Evolutionary conservation across 2,888 invertebrate species (phyloP).

Genomic region (Chymomyza amoena): DNA sequence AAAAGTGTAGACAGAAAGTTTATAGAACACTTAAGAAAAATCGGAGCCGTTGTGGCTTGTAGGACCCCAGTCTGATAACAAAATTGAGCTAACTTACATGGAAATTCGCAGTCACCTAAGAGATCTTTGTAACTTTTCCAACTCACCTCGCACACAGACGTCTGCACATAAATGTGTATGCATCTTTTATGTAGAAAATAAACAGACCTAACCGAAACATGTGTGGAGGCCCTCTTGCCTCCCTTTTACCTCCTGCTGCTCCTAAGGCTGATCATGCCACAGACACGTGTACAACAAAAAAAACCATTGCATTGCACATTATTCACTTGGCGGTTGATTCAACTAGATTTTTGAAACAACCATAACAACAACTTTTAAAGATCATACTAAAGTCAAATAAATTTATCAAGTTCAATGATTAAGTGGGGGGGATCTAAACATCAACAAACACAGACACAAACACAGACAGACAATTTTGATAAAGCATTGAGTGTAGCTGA

Average conservation of each 20-base stretch:
- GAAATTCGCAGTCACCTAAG: too few relatives aligned
- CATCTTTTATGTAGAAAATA: slow-evolving; percentile 1
- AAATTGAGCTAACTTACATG: too few relatives aligned
- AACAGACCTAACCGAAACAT: slow-evolving; percentile 1
- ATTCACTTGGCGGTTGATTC: slow-evolving; percentile 1
- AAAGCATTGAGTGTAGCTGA: background rate
- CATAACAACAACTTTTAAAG: background rate
- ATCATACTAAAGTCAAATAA: slow-evolving; percentile 19
- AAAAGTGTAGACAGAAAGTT: too few relatives aligned
- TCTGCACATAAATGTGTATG: slow-evolving; percentile 28
- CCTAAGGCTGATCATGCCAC: slow-evolving; percentile 18
- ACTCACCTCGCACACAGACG: slow-evolving; percentile 3
- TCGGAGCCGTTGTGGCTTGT: too few relatives aligned
- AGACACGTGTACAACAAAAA: slow-evolving; percentile 13
- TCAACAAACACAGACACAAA: slow-evolving; percentile 5
- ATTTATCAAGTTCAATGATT: slow-evolving; percentile 29
- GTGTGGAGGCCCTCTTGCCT: background rate
- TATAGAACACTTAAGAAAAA: too few relatives aligned
- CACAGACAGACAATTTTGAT: slow-evolving; percentile 8
- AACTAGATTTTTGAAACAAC: background rate
- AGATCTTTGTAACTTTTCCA: too few relatives aligned
- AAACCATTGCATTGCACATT: background rate
- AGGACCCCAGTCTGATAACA: too few relatives aligned
- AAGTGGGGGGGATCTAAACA: background rate
- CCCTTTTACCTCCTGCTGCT: background rate